These are phyloP conservation scores for cattle (Bos taurus) DNA, from an alignment of 2,113 vertebrate species.

Conservation along the genomic window DNA sequence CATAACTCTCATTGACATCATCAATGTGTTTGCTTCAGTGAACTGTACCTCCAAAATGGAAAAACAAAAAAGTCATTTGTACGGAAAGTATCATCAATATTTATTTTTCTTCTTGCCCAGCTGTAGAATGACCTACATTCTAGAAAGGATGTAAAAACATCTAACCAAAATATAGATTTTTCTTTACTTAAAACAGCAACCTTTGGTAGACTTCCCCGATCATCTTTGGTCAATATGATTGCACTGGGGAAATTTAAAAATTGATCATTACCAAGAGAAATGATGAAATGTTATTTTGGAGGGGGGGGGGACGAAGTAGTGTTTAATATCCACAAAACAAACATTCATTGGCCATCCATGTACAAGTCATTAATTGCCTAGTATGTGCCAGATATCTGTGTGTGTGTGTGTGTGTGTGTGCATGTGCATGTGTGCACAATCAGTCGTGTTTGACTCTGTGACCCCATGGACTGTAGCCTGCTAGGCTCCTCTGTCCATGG, in stretches of 20 bases:
- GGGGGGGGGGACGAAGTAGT: neutral
- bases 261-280: neutral
- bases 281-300: neutral
- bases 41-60: no score
- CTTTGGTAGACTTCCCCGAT: neutral
- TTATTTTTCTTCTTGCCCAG: no score
- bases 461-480: neutral
- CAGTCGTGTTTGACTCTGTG: neutral
- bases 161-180: neutral
- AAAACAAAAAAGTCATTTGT: no score
- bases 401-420: neutral
- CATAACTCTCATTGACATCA: no score
- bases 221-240: neutral
- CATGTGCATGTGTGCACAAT: rapidly evolving
- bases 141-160: no score
- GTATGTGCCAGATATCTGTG: neutral
- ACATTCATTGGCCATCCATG: neutral
- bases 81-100: no score
- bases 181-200: neutral
- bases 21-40: no score
- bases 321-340: neutral
- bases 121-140: no score
- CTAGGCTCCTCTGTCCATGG: neutral
- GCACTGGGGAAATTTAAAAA: neutral
- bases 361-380: neutral